Evolutionary conservation across 2,888 invertebrate species (phyloP).

Genomic region (Galerucella calmariensis): DNA sequence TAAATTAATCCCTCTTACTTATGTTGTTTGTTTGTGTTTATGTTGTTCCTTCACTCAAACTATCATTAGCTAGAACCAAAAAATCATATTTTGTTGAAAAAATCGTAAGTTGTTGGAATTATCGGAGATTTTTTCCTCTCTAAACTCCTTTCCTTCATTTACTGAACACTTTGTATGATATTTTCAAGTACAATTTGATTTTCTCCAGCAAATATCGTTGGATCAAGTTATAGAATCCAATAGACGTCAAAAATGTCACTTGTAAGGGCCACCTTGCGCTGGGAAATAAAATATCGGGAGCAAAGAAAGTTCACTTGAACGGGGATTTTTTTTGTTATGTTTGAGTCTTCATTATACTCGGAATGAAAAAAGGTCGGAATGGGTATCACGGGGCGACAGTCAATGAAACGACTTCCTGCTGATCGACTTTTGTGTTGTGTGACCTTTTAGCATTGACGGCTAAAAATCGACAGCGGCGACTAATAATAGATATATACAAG

Average conservation of each 20-base stretch:
- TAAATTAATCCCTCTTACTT: too few relatives aligned
- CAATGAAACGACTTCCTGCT: conserved; percentile 58
- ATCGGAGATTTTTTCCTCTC: too few relatives aligned
- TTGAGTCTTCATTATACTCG: conserved; percentile 46
- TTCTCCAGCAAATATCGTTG: background rate
- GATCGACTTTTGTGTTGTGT: conserved; percentile 53
- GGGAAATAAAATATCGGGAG: conserved; percentile 52
- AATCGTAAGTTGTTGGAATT: too few relatives aligned
- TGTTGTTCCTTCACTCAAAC: too few relatives aligned
- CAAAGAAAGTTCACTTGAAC: conserved; percentile 38
- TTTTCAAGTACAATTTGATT: background rate
- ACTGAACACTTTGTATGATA: background rate
- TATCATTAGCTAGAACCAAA: too few relatives aligned
- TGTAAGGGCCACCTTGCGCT: conserved; percentile 59
- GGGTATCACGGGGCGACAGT: conserved; percentile 61
- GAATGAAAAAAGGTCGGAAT: conserved; percentile 59
- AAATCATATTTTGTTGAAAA: too few relatives aligned
- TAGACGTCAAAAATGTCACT: conserved; percentile 46
- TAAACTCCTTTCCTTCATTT: too few relatives aligned
- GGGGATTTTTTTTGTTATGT: conserved; percentile 34
- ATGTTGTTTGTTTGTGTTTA: too few relatives aligned
- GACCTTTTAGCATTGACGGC: conserved; percentile 61
- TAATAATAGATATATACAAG: conserved; percentile 50
- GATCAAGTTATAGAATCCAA: background rate
- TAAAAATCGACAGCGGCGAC: conserved; percentile 59